Percentiles rank a stretch among this genome's conserved stretches.
Evolutionary conservation across 2,888 invertebrate species (phyloP).

Genomic region (Nipponacmea schrenckii): DNA sequence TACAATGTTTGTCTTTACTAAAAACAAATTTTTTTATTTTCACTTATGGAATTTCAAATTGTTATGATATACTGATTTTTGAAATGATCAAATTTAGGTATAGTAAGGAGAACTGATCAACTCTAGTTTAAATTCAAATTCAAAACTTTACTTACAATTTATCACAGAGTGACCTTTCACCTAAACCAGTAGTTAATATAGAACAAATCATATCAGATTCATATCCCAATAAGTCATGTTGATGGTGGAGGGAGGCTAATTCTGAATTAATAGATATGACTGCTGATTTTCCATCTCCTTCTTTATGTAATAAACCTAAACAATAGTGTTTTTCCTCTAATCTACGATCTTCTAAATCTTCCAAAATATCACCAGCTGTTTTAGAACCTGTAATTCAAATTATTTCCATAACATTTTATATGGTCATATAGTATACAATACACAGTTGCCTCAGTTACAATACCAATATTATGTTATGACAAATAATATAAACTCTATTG

Average conservation of each 20-base stretch:
- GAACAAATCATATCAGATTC: constrained; percentile 42
- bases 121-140: not conserved
- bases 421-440: too few relatives aligned
- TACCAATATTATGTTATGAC: too few relatives aligned
- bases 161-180: constrained; percentile 49
- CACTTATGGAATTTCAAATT: too few relatives aligned
- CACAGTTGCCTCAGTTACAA: too few relatives aligned
- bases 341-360: constrained; percentile 1
- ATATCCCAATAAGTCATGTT: constrained; percentile 40
- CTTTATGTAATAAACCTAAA: constrained; percentile 5
- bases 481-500: too few relatives aligned
- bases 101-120: too few relatives aligned
- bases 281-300: not conserved
- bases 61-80: too few relatives aligned
- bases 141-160: not conserved
- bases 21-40: too few relatives aligned
- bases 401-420: too few relatives aligned
- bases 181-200: constrained; percentile 51
- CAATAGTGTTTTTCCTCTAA: constrained; percentile 7
- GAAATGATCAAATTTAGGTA: too few relatives aligned
- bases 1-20: too few relatives aligned
- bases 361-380: constrained; percentile 9
- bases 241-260: constrained; percentile 43
- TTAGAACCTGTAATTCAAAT: not conserved
- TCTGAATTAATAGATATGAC: constrained; percentile 26